Percentiles rank a stretch among this genome's conserved stretches.
Conservation (phyloP, 2,888 invertebrate species). For the Drosophila neutralis region DNA sequence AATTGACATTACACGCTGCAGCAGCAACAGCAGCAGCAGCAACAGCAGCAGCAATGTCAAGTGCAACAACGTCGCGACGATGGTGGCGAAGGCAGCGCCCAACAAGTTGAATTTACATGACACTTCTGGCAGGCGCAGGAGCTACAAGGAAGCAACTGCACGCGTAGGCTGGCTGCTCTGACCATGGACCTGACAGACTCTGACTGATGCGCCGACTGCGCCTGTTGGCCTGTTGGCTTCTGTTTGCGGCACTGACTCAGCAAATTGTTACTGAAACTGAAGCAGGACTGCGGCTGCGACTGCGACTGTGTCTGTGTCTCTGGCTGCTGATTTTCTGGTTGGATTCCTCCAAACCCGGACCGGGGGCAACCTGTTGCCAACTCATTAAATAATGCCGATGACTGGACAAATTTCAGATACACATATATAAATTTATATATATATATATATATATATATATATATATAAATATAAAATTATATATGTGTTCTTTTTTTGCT, state of each 20-base stretch:
- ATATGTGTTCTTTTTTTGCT: slow-evolving; percentile 21
- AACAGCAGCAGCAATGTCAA: slow-evolving; percentile 48
- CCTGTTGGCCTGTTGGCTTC: slow-evolving; percentile 69
- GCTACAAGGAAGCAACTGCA: slow-evolving; percentile 39
- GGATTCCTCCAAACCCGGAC: slow-evolving; percentile 46
- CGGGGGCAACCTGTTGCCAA: slow-evolving; percentile 74
- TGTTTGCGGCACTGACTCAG: slow-evolving; percentile 79
- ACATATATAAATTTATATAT: slow-evolving; percentile 1
- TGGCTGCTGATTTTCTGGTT: slow-evolving; percentile 71
- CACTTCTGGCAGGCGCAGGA: slow-evolving; percentile 61
- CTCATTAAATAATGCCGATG: slow-evolving; percentile 83
- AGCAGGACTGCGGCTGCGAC: slow-evolving; percentile 33
- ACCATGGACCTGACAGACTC: slow-evolving; percentile 25
- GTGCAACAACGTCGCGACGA: slow-evolving; percentile 56
- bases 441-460: neutral
- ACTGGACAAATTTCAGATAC: slow-evolving; percentile 80
- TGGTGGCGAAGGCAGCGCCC: slow-evolving; percentile 54
- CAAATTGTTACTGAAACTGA: slow-evolving; percentile 47
- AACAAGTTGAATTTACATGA: slow-evolving; percentile 77
- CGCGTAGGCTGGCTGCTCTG: slow-evolving; percentile 44
- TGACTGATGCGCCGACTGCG: slow-evolving; percentile 70
- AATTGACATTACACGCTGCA: slow-evolving; percentile 75
- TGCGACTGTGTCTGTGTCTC: slow-evolving; percentile 2
- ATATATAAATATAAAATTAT: slow-evolving; percentile 1
- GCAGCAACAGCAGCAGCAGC: slow-evolving; percentile 32